A percentile compares a stretch with the other conserved stretches of the same genome.
These are phyloP conservation scores for Harpalus rufipes DNA, from an alignment of 2,888 invertebrate species.

Conservation along the genomic window DNA sequence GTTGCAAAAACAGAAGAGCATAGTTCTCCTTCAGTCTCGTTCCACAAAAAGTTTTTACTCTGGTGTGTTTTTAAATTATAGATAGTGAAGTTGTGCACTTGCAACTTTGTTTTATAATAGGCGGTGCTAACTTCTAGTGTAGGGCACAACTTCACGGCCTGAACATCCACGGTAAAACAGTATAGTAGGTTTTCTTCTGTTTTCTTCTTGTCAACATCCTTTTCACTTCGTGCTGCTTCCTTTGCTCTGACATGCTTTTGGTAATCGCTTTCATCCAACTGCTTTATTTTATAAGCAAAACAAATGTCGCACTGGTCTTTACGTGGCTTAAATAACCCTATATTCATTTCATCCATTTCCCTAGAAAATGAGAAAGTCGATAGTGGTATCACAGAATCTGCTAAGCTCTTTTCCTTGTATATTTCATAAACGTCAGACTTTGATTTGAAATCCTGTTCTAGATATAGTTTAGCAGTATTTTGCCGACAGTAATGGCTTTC, in stretches of 20 bases:
- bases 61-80: constrained; percentile 45
- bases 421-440: constrained; percentile 60
- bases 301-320: constrained; percentile 45
- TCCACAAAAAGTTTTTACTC: constrained; percentile 48
- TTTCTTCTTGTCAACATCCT: constrained; percentile 31
- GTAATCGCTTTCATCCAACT: constrained; percentile 55
- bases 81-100: constrained; percentile 55
- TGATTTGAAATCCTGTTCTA: constrained; percentile 57
- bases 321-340: constrained; percentile 42
- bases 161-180: constrained; percentile 43
- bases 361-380: constrained; percentile 65
- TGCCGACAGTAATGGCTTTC: constrained; percentile 56
- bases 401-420: constrained; percentile 59
- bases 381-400: constrained; percentile 63
- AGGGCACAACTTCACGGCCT: constrained; percentile 55
- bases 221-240: constrained; percentile 31
- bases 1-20: constrained; percentile 43
- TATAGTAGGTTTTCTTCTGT: neutral
- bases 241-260: constrained; percentile 13
- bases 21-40: constrained; percentile 37
- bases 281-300: constrained; percentile 45
- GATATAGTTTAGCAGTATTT: constrained; percentile 60
- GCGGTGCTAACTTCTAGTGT: constrained; percentile 8
- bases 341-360: constrained; percentile 33
- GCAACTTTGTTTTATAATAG: constrained; percentile 46